Evolutionary conservation across 2,113 vertebrate species (phyloP), one percentile per base, ranked within the genome.

Genomic region (Circaetus cinerascens): DNA sequence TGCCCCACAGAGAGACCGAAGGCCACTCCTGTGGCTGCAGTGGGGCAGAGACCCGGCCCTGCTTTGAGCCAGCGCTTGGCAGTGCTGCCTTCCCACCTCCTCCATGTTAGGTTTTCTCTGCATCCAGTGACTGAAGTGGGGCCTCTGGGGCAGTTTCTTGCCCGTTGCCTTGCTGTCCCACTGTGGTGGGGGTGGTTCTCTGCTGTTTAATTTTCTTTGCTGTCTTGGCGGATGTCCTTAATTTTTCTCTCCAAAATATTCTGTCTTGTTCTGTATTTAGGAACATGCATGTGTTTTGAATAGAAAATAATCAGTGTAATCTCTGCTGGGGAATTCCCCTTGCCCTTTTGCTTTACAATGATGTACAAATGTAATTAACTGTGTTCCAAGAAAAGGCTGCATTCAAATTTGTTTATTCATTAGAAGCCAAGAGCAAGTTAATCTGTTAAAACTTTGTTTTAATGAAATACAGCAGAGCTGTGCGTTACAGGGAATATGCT

Each of bases 301-400:
- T 95, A 72, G 67, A 71, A 95, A 96, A 78, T 86, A 81, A 84
- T 71, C n/a, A 74, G 0, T 67, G 22, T 91, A 71, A 89, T 93
- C 76, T 95, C 75, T 91, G 13, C 23, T 91, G 93, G 76, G 91
- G 80, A 96, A 89, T 96, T 94, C 73, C 89, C 80, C n/a, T 84
- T 74, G 60, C 69, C 77, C 60, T 81, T 96, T 75, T 84, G 72
- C 46, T 93, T 89, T 78, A 46, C 73, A 95, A 40, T 60, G 11
- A 19, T 51, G 51, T 94, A 67, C 73, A 71, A 68, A 81, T 46
- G 55, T 84, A 91, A 95, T 96, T 89, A 95, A 78, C 59, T 78
- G 26, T 63, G 68, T 93, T 95, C 73, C 64, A 30, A 55, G 84
- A 81, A 93, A 91, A 71, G 69, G 21, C 56, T 85, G n/a, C 80